A percentile compares a stretch with the other conserved stretches of the same genome.
Evolutionary conservation across 2,888 invertebrate species (phyloP).

Genomic region (Lapara coniferarum): DNA sequence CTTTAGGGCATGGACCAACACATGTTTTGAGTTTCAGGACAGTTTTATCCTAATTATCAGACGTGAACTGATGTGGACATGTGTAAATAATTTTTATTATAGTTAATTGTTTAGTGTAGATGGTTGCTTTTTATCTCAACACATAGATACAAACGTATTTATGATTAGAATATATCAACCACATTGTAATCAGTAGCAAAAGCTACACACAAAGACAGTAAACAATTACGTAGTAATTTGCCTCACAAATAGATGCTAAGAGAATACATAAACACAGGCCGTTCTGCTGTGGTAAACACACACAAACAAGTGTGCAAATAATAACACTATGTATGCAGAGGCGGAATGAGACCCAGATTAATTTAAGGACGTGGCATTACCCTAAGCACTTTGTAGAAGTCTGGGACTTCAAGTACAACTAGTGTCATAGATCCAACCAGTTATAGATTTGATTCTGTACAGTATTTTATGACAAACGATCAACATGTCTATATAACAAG

Average conservation of each 20-base stretch:
- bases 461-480: too few species aligned
- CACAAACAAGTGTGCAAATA: conserved; percentile 12
- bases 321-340: conserved; percentile 10
- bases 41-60: conserved; percentile 27
- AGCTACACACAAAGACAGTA: background rate
- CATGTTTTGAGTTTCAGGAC: conserved; percentile 22
- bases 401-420: background rate
- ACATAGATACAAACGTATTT: too few species aligned
- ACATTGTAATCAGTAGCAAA: background rate
- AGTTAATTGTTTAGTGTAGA: background rate
- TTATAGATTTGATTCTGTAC: background rate
- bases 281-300: conserved; percentile 5
- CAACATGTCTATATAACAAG: too few species aligned
- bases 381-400: background rate
- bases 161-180: too few species aligned
- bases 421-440: background rate
- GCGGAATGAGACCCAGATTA: background rate
- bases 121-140: background rate
- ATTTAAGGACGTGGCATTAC: conserved; percentile 1
- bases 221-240: conserved; percentile 22
- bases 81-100: background rate
- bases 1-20: conserved; percentile 31
- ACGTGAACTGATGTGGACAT: background rate
- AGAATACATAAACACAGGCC: conserved; percentile 19
- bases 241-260: conserved; percentile 18